These are phyloP conservation scores for Stichopus chloronotus DNA, from an alignment of 35 echinoderm and acorn worm species.

Conservation along the genomic window DNA sequence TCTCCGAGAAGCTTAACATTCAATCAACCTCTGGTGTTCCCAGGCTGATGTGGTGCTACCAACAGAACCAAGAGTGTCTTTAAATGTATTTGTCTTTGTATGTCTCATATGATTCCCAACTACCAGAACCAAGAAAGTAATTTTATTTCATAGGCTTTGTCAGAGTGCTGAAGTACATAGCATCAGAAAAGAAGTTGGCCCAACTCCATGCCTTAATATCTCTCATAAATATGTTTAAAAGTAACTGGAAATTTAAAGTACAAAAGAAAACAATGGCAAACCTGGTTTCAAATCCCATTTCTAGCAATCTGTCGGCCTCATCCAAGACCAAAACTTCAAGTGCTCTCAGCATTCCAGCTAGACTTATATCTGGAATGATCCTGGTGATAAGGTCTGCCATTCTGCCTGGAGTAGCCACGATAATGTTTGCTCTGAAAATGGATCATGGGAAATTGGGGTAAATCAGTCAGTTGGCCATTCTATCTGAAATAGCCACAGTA, in stretches of 20 bases:
- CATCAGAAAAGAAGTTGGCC: no score
- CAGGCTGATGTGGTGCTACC: no score
- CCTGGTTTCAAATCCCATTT: conserved; percentile 97
- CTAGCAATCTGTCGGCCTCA: conserved; percentile 94
- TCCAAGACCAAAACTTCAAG: conserved; percentile 90
- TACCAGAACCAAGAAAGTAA: no score
- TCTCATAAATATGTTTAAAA: no score
- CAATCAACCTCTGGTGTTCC: no score
- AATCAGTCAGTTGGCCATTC: not conserved
- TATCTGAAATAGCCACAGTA: not conserved
- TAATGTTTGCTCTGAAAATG: conserved; percentile 86
- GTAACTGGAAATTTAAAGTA: not conserved
- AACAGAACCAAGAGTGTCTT: no score
- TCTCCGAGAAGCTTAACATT: no score
- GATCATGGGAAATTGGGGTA: not conserved
- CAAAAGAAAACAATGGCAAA: conserved; percentile 23
- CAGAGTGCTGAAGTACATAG: no score
- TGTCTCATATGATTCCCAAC: no score
- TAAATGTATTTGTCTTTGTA: no score
- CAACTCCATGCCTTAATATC: no score
- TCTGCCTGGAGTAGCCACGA: conserved; percentile 90
- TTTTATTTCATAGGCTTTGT: no score
- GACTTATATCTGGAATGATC: conserved; percentile 60
- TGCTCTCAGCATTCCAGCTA: conserved; percentile 82
- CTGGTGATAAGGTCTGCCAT: conserved; percentile 80